Evolutionary conservation across 2,888 invertebrate species (phyloP).

Genomic region (Thera britannica): DNA sequence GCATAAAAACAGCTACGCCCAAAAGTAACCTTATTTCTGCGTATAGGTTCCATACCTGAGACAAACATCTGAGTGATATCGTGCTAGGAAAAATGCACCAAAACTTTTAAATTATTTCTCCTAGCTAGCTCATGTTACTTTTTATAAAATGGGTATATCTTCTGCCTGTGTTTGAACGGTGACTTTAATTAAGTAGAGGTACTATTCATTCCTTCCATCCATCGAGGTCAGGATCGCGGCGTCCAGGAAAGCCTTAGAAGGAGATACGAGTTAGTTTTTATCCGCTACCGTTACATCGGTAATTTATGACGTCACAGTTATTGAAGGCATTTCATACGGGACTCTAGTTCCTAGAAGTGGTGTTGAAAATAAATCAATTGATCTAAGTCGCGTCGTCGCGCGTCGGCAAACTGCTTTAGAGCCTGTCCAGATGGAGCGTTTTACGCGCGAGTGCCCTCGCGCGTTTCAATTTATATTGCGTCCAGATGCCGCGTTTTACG

Average conservation of each 20-base stretch:
- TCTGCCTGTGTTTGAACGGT: slow-evolving; percentile 16
- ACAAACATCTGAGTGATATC: too few species aligned
- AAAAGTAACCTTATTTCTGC: too few species aligned
- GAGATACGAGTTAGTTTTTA: slow-evolving; percentile 44
- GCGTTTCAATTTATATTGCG: too few species aligned
- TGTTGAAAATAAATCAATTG: slow-evolving; percentile 1
- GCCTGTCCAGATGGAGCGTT: too few species aligned
- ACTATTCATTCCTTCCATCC: slow-evolving; percentile 7
- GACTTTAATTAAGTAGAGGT: slow-evolving; percentile 18
- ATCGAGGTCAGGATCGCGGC: slow-evolving; percentile 36
- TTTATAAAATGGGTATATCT: too few species aligned
- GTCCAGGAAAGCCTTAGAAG: slow-evolving; percentile 45
- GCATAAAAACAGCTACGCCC: too few species aligned
- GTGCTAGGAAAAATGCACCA: too few species aligned
- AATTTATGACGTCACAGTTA: slow-evolving; percentile 41
- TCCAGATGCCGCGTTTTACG: too few species aligned
- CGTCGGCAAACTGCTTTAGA: neutral
- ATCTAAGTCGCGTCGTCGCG: neutral
- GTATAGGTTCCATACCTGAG: too few species aligned
- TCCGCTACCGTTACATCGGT: slow-evolving; percentile 44
- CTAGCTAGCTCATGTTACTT: too few species aligned
- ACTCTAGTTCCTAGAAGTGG: slow-evolving; percentile 16
- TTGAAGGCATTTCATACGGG: slow-evolving; percentile 30
- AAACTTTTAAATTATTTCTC: too few species aligned
- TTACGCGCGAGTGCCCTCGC: too few species aligned